These are phyloP conservation scores for Pardalotus punctatus DNA, from an alignment of 2,113 vertebrate species.

Conservation along the genomic window DNA sequence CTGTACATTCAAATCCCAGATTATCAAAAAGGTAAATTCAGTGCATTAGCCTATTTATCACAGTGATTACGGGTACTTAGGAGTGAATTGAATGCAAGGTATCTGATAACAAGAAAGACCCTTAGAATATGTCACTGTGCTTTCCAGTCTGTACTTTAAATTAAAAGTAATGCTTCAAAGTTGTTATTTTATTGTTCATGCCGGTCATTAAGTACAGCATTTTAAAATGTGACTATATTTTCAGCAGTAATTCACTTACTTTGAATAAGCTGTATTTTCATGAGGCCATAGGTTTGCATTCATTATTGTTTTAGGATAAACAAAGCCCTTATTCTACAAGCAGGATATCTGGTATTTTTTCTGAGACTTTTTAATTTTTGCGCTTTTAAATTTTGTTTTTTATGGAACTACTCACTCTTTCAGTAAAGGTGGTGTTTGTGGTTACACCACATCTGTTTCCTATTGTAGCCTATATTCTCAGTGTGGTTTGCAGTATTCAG, in stretches of 20 bases:
- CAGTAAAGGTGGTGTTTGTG: conserved; percentile 63
- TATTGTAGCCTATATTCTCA: conserved; percentile 74
- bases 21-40: neutral
- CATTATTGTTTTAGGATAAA: neutral
- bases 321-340: neutral
- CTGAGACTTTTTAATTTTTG: neutral
- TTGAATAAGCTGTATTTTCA: neutral
- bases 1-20: neutral
- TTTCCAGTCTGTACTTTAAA: neutral
- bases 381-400: neutral
- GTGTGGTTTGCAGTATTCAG: conserved; percentile 79
- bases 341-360: neutral
- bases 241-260: neutral
- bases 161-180: neutral
- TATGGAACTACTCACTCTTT: neutral
- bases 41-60: neutral
- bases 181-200: neutral
- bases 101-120: neutral
- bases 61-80: neutral
- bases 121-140: neutral
- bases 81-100: neutral
- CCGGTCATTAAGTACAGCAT: neutral
- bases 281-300: neutral
- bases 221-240: neutral
- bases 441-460: conserved; percentile 80